A percentile compares a stretch with the other conserved stretches of the same genome.
Evolutionary conservation across 2,888 invertebrate species (phyloP).

Genomic region (Dryococelus australis): DNA sequence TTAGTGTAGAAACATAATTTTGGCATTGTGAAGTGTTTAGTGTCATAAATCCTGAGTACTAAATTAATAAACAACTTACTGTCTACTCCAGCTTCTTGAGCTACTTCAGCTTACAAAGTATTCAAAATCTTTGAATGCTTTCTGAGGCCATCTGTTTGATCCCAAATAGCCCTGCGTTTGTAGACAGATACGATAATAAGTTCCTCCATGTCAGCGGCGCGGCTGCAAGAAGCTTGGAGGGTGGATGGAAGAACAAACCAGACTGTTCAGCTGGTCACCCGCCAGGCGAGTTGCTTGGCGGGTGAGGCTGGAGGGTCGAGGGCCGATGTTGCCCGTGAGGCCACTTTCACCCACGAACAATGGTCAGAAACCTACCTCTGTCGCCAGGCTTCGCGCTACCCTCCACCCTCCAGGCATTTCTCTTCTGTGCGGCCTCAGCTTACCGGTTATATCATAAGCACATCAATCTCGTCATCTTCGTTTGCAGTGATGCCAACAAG

Average conservation of each 20-base stretch:
- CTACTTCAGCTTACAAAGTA: background rate
- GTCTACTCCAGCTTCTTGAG: background rate
- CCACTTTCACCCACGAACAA: background rate
- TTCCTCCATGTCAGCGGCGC: background rate
- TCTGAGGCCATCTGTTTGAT: background rate
- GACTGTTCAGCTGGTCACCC: background rate
- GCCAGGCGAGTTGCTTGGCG: background rate
- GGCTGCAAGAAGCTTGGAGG: background rate
- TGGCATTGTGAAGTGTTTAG: background rate
- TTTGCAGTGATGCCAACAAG: too few species aligned
- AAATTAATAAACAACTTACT: background rate
- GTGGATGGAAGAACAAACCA: background rate
- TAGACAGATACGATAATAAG: background rate
- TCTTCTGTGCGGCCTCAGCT: background rate
- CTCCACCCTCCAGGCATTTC: background rate
- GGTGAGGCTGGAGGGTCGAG: background rate
- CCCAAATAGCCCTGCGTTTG: background rate
- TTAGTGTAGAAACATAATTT: too few species aligned
- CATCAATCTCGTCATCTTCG: too few species aligned
- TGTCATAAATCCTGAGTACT: background rate
- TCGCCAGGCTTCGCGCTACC: background rate
- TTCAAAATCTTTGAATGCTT: background rate
- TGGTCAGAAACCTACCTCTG: background rate
- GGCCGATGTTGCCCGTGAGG: background rate
- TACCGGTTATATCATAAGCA: too few species aligned